Evolutionary conservation across 2,797 vertebrate species (phyloP).

Genomic region (Intellagama lesueurii): DNA sequence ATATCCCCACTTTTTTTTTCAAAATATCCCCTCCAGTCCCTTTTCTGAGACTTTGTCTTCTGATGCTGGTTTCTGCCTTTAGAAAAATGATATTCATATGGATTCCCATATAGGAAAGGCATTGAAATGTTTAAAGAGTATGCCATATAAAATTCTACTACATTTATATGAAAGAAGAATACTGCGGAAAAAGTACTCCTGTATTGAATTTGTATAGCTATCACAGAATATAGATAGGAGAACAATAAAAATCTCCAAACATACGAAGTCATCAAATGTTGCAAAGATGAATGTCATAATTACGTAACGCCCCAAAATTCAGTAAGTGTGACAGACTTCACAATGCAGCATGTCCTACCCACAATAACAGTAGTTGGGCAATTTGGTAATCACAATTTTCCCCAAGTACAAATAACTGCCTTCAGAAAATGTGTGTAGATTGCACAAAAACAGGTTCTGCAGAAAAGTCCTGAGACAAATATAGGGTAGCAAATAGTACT

Average conservation of each 20-base stretch:
- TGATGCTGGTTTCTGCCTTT: not conserved
- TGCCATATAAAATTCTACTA: not conserved
- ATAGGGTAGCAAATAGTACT: not conserved
- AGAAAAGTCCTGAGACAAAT: not conserved
- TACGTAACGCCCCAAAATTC: not conserved
- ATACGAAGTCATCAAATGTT: not conserved
- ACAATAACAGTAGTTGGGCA: not conserved
- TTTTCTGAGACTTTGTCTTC: not conserved
- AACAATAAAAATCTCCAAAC: not conserved
- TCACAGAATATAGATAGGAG: not conserved
- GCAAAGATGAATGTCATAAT: not conserved
- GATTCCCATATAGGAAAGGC: not conserved
- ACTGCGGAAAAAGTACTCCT: not conserved
- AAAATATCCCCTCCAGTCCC: not conserved
- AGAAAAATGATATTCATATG: not conserved
- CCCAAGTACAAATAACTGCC: not conserved
- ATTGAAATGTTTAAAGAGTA: not conserved
- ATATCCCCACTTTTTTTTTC: too few species aligned
- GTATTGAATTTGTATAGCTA: not conserved
- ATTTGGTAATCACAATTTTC: not conserved
- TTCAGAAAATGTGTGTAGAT: not conserved
- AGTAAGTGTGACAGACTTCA: not conserved
- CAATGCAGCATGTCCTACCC: not conserved
- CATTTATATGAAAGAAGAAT: too few species aligned
- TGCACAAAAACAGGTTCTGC: not conserved